A percentile compares a stretch with the other conserved stretches of the same genome.
Conservation (phyloP, 1,140 invertebrate genomes). For the Harlomillsia oculata region DNA sequence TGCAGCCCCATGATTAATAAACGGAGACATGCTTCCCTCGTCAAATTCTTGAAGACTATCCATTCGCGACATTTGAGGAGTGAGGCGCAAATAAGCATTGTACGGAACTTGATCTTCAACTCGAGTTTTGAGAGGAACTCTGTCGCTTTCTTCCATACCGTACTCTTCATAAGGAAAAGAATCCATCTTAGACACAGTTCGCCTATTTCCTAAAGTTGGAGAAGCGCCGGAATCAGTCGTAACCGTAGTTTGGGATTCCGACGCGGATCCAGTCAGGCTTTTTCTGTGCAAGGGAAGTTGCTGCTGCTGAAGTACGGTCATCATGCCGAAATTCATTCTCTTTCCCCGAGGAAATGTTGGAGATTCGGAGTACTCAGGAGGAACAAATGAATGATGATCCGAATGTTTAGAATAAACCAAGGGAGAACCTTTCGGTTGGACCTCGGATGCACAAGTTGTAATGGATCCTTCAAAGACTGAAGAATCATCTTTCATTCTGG, state of each 20-base stretch:
- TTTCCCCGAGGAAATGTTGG: neutral
- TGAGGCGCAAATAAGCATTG: slow-evolving; percentile 9
- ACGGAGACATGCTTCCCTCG: too few species aligned
- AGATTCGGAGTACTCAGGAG: neutral
- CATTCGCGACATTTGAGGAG: neutral
- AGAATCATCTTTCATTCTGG: neutral
- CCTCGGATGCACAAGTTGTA: slow-evolving; percentile 6
- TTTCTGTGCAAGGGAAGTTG: too few species aligned
- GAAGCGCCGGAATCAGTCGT: too few species aligned
- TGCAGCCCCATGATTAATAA: too few species aligned
- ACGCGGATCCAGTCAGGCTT: too few species aligned
- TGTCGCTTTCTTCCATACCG: slow-evolving; percentile 4
- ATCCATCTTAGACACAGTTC: neutral
- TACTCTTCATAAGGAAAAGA: slow-evolving; percentile 15
- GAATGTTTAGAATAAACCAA: neutral
- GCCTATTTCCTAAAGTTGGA: too few species aligned
- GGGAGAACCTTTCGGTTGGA: neutral
- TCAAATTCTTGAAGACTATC: slow-evolving; percentile 13
- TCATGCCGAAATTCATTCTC: slow-evolving; percentile 9
- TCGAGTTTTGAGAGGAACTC: slow-evolving; percentile 7
- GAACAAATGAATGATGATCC: neutral
- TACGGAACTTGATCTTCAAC: slow-evolving; percentile 4
- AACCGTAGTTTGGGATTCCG: too few species aligned
- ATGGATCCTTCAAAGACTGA: slow-evolving; percentile 2
- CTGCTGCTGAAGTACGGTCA: slow-evolving; percentile 4